These are phyloP conservation scores for Corythoichthys intestinalis DNA, from an alignment of 2,113 vertebrate species.

Conservation along the genomic window DNA sequence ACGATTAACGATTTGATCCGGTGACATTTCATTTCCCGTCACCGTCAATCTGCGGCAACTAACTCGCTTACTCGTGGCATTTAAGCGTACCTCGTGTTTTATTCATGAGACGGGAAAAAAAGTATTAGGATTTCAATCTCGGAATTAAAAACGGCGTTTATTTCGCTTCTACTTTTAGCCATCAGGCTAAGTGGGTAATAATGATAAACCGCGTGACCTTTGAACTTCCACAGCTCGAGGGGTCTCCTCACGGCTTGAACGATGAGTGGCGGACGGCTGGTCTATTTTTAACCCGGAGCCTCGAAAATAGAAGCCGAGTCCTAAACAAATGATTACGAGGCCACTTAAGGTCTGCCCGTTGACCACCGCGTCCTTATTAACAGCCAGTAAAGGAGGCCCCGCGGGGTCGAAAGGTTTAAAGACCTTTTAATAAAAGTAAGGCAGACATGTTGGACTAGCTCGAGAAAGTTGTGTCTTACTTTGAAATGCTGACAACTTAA, in stretches of 20 bases:
- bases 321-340: slow-evolving; percentile 83
- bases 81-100: slow-evolving; percentile 51
- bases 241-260: slow-evolving; percentile 62
- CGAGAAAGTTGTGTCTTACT: slow-evolving; percentile 75
- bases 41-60: slow-evolving; percentile 55
- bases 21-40: slow-evolving; percentile 69
- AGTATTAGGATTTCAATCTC: too few species aligned
- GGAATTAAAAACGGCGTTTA: not conserved
- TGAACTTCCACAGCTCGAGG: slow-evolving; percentile 61
- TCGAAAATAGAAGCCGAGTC: slow-evolving; percentile 75
- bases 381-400: slow-evolving; percentile 82
- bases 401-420: slow-evolving; percentile 86
- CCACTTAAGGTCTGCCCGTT: slow-evolving; percentile 84
- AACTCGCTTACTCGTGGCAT: slow-evolving; percentile 66
- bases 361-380: slow-evolving; percentile 84
- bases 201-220: slow-evolving; percentile 63
- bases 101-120: slow-evolving; percentile 37
- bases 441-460: slow-evolving; percentile 67
- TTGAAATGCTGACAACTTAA: slow-evolving; percentile 92
- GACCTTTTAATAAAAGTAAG: slow-evolving; percentile 85
- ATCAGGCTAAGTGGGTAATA: slow-evolving; percentile 49
- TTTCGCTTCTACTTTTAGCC: slow-evolving; percentile 36
- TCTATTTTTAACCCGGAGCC: slow-evolving; percentile 88
- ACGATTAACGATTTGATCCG: slow-evolving; percentile 67
- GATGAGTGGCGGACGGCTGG: slow-evolving; percentile 54